Conservation (phyloP, 1,140 invertebrate species). For the Drosophila ercepeae region DNA sequence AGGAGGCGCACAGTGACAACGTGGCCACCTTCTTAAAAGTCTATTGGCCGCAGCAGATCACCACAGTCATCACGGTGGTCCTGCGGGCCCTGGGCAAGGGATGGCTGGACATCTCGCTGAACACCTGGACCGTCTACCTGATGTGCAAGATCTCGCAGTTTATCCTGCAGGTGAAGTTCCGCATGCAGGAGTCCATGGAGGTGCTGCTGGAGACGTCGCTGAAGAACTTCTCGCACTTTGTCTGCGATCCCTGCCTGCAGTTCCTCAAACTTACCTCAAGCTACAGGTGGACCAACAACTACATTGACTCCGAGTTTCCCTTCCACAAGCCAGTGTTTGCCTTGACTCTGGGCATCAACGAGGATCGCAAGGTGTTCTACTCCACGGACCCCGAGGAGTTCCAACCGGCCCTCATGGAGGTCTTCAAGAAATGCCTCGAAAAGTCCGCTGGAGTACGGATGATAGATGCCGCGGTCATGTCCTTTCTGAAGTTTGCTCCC, state of each 20-base stretch:
- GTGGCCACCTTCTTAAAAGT: conserved; percentile 66
- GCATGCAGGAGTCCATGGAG: conserved; percentile 81
- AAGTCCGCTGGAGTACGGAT: conserved; percentile 59
- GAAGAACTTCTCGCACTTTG: conserved; percentile 53
- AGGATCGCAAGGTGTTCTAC: conserved; percentile 61
- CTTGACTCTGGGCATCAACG: conserved; percentile 58
- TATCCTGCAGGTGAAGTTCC: conserved; percentile 72
- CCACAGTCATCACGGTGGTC: conserved; percentile 53
- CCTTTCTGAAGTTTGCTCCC: conserved; percentile 59
- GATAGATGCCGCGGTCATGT: conserved; percentile 66
- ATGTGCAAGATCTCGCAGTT: conserved; percentile 77
- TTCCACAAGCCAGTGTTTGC: conserved; percentile 66
- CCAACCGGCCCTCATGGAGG: conserved; percentile 56
- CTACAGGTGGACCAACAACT: conserved; percentile 69
- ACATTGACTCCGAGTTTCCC: conserved; percentile 69
- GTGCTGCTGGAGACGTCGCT: conserved; percentile 65
- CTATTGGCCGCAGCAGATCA: conserved; percentile 68
- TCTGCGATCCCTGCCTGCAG: conserved; percentile 69
- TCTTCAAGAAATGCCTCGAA: conserved; percentile 66
- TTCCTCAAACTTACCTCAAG: conserved; percentile 44
- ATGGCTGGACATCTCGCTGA: conserved; percentile 69
- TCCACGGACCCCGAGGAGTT: conserved; percentile 76
- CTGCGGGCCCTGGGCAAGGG: conserved; percentile 70
- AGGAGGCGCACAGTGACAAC: conserved; percentile 66
- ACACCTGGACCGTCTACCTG: conserved; percentile 63